Evolutionary conservation across 2,797 vertebrate species (phyloP).

Genomic region (Cyclura pinguis): DNA sequence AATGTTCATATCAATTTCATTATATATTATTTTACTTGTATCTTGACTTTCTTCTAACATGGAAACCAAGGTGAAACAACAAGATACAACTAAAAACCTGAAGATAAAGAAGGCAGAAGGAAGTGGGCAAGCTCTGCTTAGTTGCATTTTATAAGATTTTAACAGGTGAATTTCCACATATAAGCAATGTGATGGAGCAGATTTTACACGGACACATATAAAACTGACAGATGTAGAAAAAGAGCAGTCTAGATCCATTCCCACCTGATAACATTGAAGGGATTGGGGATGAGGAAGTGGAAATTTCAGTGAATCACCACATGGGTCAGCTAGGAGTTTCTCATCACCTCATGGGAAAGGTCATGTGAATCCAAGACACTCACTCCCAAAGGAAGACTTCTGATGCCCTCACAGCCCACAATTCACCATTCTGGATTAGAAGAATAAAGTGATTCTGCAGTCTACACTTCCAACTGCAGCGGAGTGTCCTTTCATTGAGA

Average conservation of each 20-base stretch:
- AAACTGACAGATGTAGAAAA: conserved; percentile 44
- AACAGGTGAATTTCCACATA: too few species aligned
- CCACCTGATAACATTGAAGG: not conserved
- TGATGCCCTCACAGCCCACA: not conserved
- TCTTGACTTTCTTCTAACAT: too few species aligned
- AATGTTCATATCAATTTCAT: too few species aligned
- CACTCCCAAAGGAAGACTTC: not conserved
- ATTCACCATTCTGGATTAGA: not conserved
- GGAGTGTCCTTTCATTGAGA: not conserved
- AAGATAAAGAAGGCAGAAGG: too few species aligned
- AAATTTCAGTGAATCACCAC: not conserved
- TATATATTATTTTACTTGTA: too few species aligned
- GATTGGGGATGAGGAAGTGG: not conserved
- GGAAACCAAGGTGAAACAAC: too few species aligned
- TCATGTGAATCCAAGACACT: not conserved
- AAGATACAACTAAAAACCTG: too few species aligned
- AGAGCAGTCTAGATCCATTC: not conserved
- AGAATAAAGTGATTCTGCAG: not conserved
- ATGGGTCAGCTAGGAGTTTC: not conserved
- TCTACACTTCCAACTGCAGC: not conserved
- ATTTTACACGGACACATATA: not conserved
- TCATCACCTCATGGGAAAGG: not conserved
- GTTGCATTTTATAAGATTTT: too few species aligned
- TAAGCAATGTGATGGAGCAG: not conserved
- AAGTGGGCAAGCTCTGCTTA: too few species aligned